Conservation (phyloP, 2,888 invertebrate genomes). For the Lucinisca nassula region DNA sequence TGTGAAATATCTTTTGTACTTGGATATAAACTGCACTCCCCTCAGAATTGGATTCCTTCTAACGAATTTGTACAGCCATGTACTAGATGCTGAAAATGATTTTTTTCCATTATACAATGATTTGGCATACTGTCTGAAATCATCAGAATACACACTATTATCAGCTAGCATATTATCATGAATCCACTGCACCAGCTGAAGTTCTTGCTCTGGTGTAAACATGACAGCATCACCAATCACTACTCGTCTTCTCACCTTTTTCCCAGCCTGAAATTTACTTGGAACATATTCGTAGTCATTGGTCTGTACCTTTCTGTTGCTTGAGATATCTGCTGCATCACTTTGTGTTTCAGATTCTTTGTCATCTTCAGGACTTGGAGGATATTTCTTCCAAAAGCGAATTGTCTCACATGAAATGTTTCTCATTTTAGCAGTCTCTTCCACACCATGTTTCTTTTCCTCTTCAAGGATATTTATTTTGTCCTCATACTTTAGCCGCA, state of each 20-base stretch:
- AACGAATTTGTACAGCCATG: slow-evolving; percentile 62
- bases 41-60: slow-evolving; percentile 53
- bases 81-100: slow-evolving; percentile 61
- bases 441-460: slow-evolving; percentile 67
- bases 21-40: slow-evolving; percentile 59
- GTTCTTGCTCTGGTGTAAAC: not conserved
- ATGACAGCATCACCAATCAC: not conserved
- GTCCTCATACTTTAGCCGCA: slow-evolving; percentile 15
- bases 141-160: slow-evolving; percentile 60
- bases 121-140: slow-evolving; percentile 67
- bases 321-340: not conserved
- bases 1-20: slow-evolving; percentile 66
- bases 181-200: not conserved
- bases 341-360: not conserved
- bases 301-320: not conserved
- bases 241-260: not conserved
- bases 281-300: not conserved
- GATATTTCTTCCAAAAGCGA: slow-evolving; percentile 52
- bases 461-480: slow-evolving; percentile 64
- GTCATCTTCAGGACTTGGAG: slow-evolving; percentile 2
- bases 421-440: slow-evolving; percentile 62
- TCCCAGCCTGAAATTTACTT: slow-evolving; percentile 1
- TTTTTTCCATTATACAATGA: slow-evolving; percentile 61
- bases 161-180: not conserved
- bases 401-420: slow-evolving; percentile 66